Conservation (phyloP, 2,888 invertebrate genomes). For the Eristalis pertinax region DNA sequence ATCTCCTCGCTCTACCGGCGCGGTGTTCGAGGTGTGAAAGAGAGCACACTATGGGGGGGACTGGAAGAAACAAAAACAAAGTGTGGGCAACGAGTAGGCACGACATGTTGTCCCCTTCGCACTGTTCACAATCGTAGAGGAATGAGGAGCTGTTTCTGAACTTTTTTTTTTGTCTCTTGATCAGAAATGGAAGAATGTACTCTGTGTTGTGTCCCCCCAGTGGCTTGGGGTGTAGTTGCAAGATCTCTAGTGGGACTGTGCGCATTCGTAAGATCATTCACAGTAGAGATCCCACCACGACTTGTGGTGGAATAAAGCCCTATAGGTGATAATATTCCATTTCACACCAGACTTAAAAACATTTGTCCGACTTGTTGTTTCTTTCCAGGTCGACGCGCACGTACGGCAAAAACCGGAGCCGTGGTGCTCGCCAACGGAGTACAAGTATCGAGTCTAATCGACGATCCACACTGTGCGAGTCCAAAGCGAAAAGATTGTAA, state of each 20-base stretch:
- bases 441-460: conserved; percentile 73
- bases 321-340: background rate
- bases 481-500: conserved; percentile 82
- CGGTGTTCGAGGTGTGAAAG: background rate
- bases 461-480: conserved; percentile 81
- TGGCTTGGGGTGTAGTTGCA: background rate
- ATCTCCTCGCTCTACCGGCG: conserved; percentile 12
- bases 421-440: conserved; percentile 45
- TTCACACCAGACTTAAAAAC: background rate
- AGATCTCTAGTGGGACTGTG: too few species aligned
- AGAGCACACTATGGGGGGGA: background rate
- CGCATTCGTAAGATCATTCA: too few species aligned
- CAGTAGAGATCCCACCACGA: background rate
- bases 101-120: background rate
- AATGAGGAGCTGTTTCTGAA: conserved; percentile 1
- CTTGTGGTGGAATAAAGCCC: background rate
- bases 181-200: background rate
- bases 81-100: background rate
- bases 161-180: background rate
- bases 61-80: background rate
- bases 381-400: conserved; percentile 49
- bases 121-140: background rate
- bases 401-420: conserved; percentile 48
- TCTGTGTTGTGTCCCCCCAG: background rate
- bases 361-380: background rate